These are phyloP conservation scores for Watsonalla binaria DNA, from an alignment of 2,888 invertebrate species.

Conservation along the genomic window DNA sequence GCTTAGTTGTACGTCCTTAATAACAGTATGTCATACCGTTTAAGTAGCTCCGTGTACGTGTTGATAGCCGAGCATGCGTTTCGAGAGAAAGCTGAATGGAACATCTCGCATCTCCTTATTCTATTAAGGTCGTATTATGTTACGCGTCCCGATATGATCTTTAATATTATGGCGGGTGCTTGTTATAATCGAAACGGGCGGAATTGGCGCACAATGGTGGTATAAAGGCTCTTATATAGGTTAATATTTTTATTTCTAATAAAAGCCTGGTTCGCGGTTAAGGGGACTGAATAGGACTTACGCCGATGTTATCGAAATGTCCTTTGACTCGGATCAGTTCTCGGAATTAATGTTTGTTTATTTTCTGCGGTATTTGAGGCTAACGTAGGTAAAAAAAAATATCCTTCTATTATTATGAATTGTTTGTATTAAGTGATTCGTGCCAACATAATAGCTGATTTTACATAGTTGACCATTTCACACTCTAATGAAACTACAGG, in stretches of 20 bases:
- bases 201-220: conserved; percentile 11
- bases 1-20: conserved; percentile 1
- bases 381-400: no score
- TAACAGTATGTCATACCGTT: conserved; percentile 15
- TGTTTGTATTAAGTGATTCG: no score
- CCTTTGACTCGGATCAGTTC: background rate
- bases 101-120: conserved; percentile 44
- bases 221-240: conserved; percentile 9
- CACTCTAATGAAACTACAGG: no score
- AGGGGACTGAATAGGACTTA: background rate
- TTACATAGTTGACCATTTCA: no score
- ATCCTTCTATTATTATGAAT: no score
- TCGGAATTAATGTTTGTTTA: background rate
- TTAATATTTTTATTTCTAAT: conserved; percentile 6
- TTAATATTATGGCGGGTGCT: conserved; percentile 30
- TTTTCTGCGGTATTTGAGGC: background rate
- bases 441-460: no score
- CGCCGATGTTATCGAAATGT: background rate
- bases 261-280: conserved; percentile 1
- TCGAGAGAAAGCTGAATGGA: conserved; percentile 28
- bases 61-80: conserved; percentile 28
- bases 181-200: conserved; percentile 24
- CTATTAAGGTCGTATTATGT: conserved; percentile 44
- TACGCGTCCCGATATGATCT: conserved; percentile 45
- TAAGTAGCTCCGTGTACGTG: conserved; percentile 27